Conservation (phyloP, 2,888 invertebrate genomes). For the Drosophila emarginata region DNA sequence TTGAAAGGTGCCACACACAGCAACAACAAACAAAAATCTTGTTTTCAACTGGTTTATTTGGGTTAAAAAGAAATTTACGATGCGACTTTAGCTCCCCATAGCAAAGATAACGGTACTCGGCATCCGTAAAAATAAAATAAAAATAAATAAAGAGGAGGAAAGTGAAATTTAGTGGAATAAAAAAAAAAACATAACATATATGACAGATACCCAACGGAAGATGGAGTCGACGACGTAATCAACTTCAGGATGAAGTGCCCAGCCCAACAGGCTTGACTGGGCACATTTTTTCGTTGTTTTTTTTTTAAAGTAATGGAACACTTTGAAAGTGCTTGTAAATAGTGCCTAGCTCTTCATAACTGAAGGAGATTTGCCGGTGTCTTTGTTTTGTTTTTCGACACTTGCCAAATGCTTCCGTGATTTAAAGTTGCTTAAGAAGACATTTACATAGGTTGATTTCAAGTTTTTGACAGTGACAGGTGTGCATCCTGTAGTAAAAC, state of each 20-base stretch:
- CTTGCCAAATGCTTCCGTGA: slow-evolving; percentile 35
- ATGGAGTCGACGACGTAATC: slow-evolving; percentile 67
- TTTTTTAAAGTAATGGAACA: slow-evolving; percentile 32
- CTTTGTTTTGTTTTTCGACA: slow-evolving; percentile 12
- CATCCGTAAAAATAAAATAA: slow-evolving; percentile 36
- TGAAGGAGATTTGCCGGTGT: slow-evolving; percentile 36
- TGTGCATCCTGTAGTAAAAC: neutral
- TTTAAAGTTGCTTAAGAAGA: slow-evolving; percentile 23
- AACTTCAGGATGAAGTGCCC: slow-evolving; percentile 76
- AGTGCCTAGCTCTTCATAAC: slow-evolving; percentile 60
- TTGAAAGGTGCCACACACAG: slow-evolving; percentile 17
- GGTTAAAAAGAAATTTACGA: slow-evolving; percentile 77
- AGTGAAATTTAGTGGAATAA: slow-evolving; percentile 62
- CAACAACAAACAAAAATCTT: slow-evolving; percentile 38
- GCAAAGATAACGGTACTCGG: slow-evolving; percentile 59
- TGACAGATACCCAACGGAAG: slow-evolving; percentile 33
- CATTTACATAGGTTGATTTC: slow-evolving; percentile 34
- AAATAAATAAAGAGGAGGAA: slow-evolving; percentile 48
- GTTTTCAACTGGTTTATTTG: slow-evolving; percentile 74
- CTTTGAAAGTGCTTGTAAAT: slow-evolving; percentile 34
- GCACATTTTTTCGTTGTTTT: slow-evolving; percentile 32
- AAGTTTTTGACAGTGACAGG: slow-evolving; percentile 15
- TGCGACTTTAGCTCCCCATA: slow-evolving; percentile 35
- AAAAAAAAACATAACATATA: slow-evolving; percentile 35
- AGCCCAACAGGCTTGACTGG: slow-evolving; percentile 71